Base-by-base conservation (phyloP, 1,140 invertebrate species). In the Hesperophylax magnus region DNA sequence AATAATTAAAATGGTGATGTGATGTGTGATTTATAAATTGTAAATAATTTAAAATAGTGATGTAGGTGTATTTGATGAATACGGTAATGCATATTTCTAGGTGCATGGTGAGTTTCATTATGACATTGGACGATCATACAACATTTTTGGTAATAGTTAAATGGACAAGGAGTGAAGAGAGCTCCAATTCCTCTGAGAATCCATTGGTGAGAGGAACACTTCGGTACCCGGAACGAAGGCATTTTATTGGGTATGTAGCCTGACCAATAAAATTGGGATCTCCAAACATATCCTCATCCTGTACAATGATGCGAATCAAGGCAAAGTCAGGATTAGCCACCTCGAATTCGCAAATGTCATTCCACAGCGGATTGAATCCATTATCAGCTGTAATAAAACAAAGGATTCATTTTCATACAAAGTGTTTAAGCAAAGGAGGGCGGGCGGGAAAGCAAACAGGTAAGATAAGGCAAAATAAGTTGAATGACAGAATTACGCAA, bases 251-350 rank as follows among this genome's bases (percentile, higher is more conserved):
- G 91, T 95, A 99, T 39, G 97, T 97, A 39, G 97, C 97, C 91
- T 99, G 98, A 6, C 98, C 98, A 82, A 99, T 95, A 86, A 99
- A 98, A 89, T 98, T 98, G 11, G 96, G 96, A 85, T 99, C 98
- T 3, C 97, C 97, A 91, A 99, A 99, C 91, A 99, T 97, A 88
- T 99, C 98, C 89, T 98, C 98, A 88, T 99, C 98, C 87, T 98
- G 95, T 0, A 99, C 97, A 47, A 96, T 92, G 87, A 99, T 99
- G 79, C 98, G 91, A 24, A 99, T 88, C 14, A 99, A 88, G 0
- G 98, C 96, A 86, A 98, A 92, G 67, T 97, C 92, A 1, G 98
- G 97, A 91, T 97, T 98, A 9, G 90, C 87, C n/a, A 99, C 92
- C 60, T 95, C 93, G 88, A 99, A 99, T 80, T 96, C 94, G 88